Percentiles rank a stretch among this genome's conserved stretches.
Conservation (phyloP, 2,113 vertebrate genomes). For the Hymenochirus boettgeri region DNA sequence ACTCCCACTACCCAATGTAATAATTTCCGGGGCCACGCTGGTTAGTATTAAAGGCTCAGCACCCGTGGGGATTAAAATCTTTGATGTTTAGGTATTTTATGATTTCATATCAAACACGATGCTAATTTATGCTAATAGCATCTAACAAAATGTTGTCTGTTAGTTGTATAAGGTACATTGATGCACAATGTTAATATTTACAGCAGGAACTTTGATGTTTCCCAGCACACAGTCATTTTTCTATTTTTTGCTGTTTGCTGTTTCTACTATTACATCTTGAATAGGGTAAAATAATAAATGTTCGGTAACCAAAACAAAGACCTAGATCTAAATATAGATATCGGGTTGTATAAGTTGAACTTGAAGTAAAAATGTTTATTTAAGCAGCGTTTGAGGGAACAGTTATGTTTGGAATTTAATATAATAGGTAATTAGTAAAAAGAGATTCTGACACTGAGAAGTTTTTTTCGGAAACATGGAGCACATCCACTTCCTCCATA, state of each 20-base stretch:
- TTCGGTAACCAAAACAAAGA: constrained; percentile 7
- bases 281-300: constrained; percentile 5
- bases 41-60: too few relatives aligned
- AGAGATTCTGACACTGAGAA: constrained; percentile 9
- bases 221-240: background rate
- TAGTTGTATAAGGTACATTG: background rate
- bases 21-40: too few relatives aligned
- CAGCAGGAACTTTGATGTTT: background rate
- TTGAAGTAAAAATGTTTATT: background rate
- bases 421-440: constrained; percentile 16
- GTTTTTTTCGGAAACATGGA: constrained; percentile 9
- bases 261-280: background rate
- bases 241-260: background rate
- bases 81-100: too few relatives aligned
- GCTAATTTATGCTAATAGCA: too few relatives aligned
- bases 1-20: too few relatives aligned
- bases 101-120: too few relatives aligned
- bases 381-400: constrained; percentile 5
- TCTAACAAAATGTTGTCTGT: too few relatives aligned
- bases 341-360: constrained; percentile 3
- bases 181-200: background rate
- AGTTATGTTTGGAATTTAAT: constrained; percentile 17
- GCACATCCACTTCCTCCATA: constrained; percentile 5
- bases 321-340: constrained; percentile 1
- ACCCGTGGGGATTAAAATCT: too few relatives aligned